Evolutionary conservation across 2,113 vertebrate species (phyloP).

Genomic region (Poeciliopsis occidentalis): DNA sequence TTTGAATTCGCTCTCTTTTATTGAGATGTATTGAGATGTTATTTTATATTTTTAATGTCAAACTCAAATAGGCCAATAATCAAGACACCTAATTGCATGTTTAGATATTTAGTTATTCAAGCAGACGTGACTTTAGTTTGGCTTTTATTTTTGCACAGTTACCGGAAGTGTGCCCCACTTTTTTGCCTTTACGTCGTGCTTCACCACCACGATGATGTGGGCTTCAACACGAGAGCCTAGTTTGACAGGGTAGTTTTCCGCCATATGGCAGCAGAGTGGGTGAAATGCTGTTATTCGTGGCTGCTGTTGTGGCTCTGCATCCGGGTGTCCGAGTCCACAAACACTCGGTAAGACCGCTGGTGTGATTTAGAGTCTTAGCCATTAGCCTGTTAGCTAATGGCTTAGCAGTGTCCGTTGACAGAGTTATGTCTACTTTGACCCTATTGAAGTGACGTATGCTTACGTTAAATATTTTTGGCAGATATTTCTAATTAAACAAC

Average conservation of each 20-base stretch:
- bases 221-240: not conserved
- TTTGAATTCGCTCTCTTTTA: not conserved
- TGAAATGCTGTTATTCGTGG: conserved; percentile 24
- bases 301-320: conserved; percentile 50
- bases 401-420: not conserved
- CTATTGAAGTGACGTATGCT: not conserved
- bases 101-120: too few relatives aligned
- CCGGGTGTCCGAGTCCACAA: conserved; percentile 28
- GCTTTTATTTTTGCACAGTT: conserved; percentile 28
- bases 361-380: not conserved
- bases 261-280: too few relatives aligned
- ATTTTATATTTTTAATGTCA: too few relatives aligned
- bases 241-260: not conserved
- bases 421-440: not conserved
- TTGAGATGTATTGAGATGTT: too few relatives aligned
- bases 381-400: not conserved
- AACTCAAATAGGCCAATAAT: too few relatives aligned
- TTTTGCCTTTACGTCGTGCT: not conserved
- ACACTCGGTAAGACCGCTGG: conserved; percentile 61
- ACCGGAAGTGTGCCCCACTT: not conserved
- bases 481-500: not conserved
- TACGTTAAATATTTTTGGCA: not conserved
- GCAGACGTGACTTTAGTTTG: not conserved
- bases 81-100: too few relatives aligned
- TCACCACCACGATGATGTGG: not conserved